A percentile compares a stretch with the other conserved stretches of the same genome.
Evolutionary conservation across 53 echinoderm and acorn worm species (phyloP).

Genomic region (Luidia sarsii): DNA sequence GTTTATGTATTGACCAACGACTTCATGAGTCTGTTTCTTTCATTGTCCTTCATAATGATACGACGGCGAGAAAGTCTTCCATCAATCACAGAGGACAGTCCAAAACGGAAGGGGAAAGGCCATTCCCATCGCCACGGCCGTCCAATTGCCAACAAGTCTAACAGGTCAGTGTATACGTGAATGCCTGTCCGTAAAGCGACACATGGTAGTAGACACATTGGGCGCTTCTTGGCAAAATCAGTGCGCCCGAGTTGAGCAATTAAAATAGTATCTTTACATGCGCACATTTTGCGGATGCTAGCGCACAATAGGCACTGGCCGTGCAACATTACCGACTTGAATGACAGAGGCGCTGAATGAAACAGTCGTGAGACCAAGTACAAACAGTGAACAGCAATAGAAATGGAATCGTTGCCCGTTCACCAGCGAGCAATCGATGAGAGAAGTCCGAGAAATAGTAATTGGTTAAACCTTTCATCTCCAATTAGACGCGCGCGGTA

Average conservation of each 20-base stretch:
- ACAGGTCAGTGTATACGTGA: too few relatives aligned
- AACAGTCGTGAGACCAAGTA: too few relatives aligned
- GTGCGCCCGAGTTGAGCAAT: background rate
- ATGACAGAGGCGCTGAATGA: too few relatives aligned
- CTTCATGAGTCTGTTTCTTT: slow-evolving; percentile 41
- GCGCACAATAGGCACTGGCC: slow-evolving; percentile 15
- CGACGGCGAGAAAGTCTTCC: background rate
- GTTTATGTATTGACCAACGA: slow-evolving; percentile 1
- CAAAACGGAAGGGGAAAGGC: background rate
- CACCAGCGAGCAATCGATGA: too few relatives aligned
- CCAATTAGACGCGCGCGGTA: too few relatives aligned
- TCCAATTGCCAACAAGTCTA: too few relatives aligned
- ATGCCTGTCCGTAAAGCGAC: too few relatives aligned
- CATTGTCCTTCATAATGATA: slow-evolving; percentile 13
- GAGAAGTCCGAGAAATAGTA: too few relatives aligned
- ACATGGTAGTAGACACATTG: slow-evolving; percentile 39
- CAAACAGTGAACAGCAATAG: too few relatives aligned
- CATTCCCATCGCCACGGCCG: slow-evolving; percentile 1
- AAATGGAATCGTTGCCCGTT: too few relatives aligned
- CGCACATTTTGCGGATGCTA: background rate
- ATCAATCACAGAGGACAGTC: background rate
- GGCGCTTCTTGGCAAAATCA: background rate
- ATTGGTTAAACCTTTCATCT: too few relatives aligned
- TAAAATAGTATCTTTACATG: slow-evolving; percentile 24
- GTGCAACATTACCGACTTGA: background rate